Conservation (phyloP, 1,140 invertebrate species). For the Metopolophium dirhodum region DNA sequence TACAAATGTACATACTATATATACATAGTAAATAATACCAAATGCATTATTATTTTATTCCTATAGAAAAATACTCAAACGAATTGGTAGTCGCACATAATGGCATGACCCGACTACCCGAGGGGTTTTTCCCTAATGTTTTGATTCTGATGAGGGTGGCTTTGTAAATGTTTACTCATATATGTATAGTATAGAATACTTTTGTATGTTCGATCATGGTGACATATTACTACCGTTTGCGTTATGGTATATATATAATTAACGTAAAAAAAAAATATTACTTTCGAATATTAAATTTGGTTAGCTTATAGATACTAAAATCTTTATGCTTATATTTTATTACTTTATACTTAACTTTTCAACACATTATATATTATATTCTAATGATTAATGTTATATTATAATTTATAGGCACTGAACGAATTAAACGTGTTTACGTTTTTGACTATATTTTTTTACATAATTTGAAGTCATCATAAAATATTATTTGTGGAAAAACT, state of each 20-base stretch:
- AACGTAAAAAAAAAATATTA: neutral
- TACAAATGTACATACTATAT: neutral
- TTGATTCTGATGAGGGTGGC: neutral
- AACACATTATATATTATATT: too few relatives aligned
- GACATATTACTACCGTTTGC: neutral
- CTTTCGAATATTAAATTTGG: neutral
- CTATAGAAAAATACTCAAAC: conserved; percentile 15
- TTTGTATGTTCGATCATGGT: neutral
- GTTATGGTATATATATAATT: neutral
- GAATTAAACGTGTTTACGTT: neutral
- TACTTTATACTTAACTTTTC: neutral
- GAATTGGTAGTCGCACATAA: neutral
- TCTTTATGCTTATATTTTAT: neutral
- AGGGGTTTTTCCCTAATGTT: conserved; percentile 1
- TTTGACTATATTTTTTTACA: neutral
- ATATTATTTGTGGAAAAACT: too few relatives aligned
- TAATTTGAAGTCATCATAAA: neutral
- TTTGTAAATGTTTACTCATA: neutral
- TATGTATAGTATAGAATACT: neutral
- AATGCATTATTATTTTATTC: neutral
- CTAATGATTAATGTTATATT: neutral
- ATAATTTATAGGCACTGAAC: neutral
- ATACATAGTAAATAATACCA: neutral
- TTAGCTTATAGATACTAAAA: neutral
- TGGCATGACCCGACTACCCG: neutral